These are phyloP conservation scores for Carollia perspicillata DNA, from an alignment of 2,113 vertebrate genomes.

Conservation along the genomic window DNA sequence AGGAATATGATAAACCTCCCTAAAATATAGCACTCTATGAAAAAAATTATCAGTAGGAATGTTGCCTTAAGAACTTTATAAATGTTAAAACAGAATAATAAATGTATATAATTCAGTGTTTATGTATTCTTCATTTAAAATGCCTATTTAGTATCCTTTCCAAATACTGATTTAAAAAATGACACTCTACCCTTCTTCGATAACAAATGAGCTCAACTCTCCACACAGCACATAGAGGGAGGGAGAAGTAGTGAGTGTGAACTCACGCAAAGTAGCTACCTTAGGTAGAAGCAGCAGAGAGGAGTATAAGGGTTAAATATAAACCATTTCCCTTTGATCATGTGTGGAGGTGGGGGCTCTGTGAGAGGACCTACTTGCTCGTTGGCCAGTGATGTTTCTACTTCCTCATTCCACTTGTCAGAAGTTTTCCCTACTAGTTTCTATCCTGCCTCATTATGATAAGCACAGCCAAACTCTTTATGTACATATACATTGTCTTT, in stretches of 20 bases:
- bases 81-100: no score
- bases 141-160: constrained; percentile 25
- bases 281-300: neutral
- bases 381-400: neutral
- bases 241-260: neutral
- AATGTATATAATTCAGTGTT: no score
- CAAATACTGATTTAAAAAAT: constrained; percentile 21
- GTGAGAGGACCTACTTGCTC: neutral
- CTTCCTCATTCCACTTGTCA: neutral
- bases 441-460: neutral
- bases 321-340: neutral
- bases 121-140: constrained; percentile 56
- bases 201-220: constrained; percentile 43
- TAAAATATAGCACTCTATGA: no score
- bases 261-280: neutral
- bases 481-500: neutral
- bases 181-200: constrained; percentile 10
- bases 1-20: no score
- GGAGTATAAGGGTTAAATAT: neutral
- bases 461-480: neutral
- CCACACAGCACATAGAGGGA: neutral
- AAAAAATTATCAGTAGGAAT: no score
- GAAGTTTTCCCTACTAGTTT: neutral
- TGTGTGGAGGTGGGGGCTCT: neutral
- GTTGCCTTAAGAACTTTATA: no score